Evolutionary conservation across 1,140 invertebrate genomes (phyloP).

Genomic region (Orius laevigatus): DNA sequence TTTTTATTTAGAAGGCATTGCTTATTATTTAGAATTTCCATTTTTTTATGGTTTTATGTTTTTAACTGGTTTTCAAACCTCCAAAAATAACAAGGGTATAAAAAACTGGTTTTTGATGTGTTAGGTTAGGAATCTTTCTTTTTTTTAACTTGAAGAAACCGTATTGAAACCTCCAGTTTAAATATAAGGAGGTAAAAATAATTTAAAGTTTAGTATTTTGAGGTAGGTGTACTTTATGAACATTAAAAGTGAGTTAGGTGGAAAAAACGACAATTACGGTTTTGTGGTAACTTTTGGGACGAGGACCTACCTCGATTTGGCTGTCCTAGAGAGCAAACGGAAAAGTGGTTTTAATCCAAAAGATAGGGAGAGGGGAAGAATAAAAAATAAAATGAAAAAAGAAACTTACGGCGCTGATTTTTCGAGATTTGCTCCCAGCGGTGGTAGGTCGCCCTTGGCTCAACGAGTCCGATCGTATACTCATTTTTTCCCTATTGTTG

Average conservation of each 20-base stretch:
- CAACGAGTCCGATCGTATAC: conserved; percentile 72
- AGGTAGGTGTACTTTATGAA: too few species aligned
- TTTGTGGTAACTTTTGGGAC: neutral
- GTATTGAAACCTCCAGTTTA: too few species aligned
- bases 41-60: too few species aligned
- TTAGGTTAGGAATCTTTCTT: too few species aligned
- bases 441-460: conserved; percentile 49
- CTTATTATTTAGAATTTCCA: too few species aligned
- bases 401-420: conserved; percentile 78
- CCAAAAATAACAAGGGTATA: too few species aligned
- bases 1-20: too few species aligned
- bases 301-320: conserved; percentile 31
- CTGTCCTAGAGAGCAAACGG: conserved; percentile 35
- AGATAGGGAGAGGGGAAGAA: neutral
- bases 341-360: conserved; percentile 29
- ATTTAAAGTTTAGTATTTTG: too few species aligned
- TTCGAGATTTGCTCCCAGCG: conserved; percentile 51
- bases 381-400: neutral
- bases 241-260: neutral
- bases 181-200: too few species aligned
- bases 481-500: conserved; percentile 79
- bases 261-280: neutral
- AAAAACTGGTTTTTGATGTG: too few species aligned
- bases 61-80: too few species aligned
- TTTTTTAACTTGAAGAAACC: too few species aligned